A percentile compares a stretch with the other conserved stretches of the same genome.
These are phyloP conservation scores for Oreonectes daqikongensis DNA, from an alignment of 2,797 vertebrate species.

Conservation along the genomic window DNA sequence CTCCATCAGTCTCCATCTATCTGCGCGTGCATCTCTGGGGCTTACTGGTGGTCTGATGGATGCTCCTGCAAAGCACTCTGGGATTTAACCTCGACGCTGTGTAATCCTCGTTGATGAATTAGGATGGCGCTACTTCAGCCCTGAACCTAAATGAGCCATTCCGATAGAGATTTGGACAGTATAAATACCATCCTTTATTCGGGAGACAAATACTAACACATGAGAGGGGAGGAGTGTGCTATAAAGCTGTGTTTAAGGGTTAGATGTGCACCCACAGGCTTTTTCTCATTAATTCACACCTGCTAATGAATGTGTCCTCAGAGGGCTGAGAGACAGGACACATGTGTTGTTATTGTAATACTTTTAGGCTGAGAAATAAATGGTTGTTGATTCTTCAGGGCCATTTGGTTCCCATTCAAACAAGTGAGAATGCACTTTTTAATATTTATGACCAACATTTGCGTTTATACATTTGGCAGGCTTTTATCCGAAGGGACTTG, in stretches of 20 bases:
- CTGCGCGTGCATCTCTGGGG: conserved; percentile 34
- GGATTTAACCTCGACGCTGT: conserved; percentile 47
- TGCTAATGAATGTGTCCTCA: conserved; percentile 76
- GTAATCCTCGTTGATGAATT: conserved; percentile 58
- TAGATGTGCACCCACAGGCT: conserved; percentile 75
- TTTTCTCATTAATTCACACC: conserved; percentile 80
- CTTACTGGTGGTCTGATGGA: conserved; percentile 24
- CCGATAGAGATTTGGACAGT: conserved; percentile 51
- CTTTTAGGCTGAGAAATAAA: conserved; percentile 73
- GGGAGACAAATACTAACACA: conserved; percentile 38
- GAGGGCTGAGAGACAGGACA: conserved; percentile 66
- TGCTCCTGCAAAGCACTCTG: conserved; percentile 39
- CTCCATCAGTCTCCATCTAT: conserved; percentile 35
- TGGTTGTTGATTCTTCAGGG: not conserved
- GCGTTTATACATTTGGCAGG: too few relatives aligned
- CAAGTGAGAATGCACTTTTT: not conserved
- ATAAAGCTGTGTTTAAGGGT: conserved; percentile 77
- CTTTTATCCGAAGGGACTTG: too few relatives aligned
- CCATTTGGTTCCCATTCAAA: conserved; percentile 42
- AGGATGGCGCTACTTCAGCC: conserved; percentile 44
- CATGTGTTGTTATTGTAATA: conserved; percentile 65
- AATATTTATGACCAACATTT: too few relatives aligned
- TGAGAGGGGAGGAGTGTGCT: conserved; percentile 54
- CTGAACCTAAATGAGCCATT: conserved; percentile 48
- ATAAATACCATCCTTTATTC: conserved; percentile 47